These are phyloP conservation scores for Zaprionus tsacasi DNA, from an alignment of 1,140 invertebrate species.

Conservation along the genomic window DNA sequence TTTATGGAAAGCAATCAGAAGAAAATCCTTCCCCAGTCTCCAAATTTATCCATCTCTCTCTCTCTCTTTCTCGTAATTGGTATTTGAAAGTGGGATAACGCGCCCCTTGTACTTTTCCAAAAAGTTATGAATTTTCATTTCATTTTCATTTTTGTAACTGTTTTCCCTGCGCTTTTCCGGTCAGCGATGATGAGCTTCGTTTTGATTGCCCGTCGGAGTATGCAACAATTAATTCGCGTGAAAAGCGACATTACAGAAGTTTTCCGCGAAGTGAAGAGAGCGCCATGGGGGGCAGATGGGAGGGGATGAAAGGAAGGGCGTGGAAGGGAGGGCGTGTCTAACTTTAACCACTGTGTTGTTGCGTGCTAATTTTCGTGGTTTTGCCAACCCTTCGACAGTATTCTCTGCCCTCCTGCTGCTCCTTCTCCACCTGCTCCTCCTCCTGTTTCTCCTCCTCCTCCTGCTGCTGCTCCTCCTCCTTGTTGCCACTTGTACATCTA, in stretches of 20 bases:
- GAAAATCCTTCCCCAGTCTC: background rate
- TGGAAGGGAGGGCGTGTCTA: background rate
- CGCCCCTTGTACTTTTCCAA: background rate
- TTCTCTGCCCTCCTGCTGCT: background rate
- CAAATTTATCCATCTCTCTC: too few species aligned
- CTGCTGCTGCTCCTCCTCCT: background rate
- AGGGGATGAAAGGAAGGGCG: background rate
- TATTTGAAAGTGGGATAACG: conserved; percentile 5
- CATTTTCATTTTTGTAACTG: background rate
- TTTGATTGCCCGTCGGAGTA: conserved; percentile 30
- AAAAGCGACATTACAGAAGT: conserved; percentile 29
- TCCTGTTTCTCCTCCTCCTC: background rate
- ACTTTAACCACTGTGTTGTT: conserved; percentile 6
- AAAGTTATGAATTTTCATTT: conserved; percentile 11
- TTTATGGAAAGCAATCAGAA: background rate
- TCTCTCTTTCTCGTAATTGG: conserved; percentile 1
- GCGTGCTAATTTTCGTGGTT: conserved; percentile 18
- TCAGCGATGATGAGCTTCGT: conserved; percentile 14
- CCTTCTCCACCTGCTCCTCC: background rate
- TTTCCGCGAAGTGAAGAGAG: background rate
- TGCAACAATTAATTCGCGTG: conserved; percentile 52
- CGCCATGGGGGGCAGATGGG: background rate
- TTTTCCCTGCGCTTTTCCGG: conserved; percentile 2
- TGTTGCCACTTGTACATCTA: conserved; percentile 8
- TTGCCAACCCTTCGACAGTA: background rate